Percentiles rank a stretch among this genome's conserved stretches.
Evolutionary conservation across 2,113 vertebrate genomes (phyloP).

Genomic region (Xenus cinereus): DNA sequence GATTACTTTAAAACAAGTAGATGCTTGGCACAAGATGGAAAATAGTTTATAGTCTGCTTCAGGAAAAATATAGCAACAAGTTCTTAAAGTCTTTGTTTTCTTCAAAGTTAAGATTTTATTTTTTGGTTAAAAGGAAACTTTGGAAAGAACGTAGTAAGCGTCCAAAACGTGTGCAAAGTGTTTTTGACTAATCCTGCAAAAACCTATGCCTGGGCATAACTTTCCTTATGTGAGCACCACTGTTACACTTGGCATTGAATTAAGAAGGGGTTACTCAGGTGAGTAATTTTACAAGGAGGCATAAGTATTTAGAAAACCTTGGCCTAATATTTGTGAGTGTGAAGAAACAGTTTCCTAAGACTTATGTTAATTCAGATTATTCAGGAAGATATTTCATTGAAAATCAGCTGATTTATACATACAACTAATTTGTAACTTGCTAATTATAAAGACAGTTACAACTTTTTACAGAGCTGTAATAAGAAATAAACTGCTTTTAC

Average conservation of each 20-base stretch:
- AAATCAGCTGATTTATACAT: background rate
- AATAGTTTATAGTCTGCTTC: background rate
- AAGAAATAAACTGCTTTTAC: slow-evolving; percentile 15
- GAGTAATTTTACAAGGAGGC: background rate
- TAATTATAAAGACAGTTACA: background rate
- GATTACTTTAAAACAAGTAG: background rate
- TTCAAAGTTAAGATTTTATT: background rate
- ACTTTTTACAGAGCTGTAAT: slow-evolving; percentile 4
- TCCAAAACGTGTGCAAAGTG: background rate
- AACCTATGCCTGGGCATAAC: background rate
- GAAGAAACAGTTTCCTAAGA: background rate
- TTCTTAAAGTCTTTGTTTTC: background rate
- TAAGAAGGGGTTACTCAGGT: background rate
- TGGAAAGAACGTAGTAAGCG: background rate
- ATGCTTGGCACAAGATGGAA: background rate
- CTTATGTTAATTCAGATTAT: background rate
- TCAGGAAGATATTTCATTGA: background rate
- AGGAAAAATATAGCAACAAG: background rate
- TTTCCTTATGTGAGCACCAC: background rate
- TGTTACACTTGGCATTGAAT: background rate
- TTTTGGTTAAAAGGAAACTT: background rate
- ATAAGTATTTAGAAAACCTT: background rate
- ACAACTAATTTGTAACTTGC: background rate
- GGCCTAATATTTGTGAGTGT: background rate
- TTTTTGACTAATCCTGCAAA: background rate